Base-by-base conservation (phyloP, 2,888 invertebrate genomes). In the Torymus texanus region DNA sequence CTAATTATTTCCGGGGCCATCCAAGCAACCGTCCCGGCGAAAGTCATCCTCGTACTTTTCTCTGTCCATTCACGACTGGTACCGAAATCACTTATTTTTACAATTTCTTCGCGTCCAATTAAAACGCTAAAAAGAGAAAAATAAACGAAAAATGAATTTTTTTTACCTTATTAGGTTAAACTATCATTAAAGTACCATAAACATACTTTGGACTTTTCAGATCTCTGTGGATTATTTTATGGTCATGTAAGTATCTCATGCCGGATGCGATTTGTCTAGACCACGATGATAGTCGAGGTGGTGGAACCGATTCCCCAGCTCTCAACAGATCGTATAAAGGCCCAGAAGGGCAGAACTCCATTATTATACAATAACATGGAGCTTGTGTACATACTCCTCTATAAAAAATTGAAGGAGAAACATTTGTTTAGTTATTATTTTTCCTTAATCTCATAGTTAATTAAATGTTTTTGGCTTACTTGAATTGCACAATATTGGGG, bases 1-100 rank as follows among this genome's bases (percentile, higher is more conserved):
- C 98, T 94, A 84, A 99, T 98, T 59, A 99, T 96, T 92, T 99
- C 99, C 0, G 99, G 99, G 0, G 99, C 98, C 99, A 99, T 99
- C 99, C 99, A 99, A 0, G 98, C 97, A 0, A 98, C 97, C 0
- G 99, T 99, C 59, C 99, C 99, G 2, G 97, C 98, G 91, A 99
- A 99, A 82, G 97, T 96, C 99, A 99, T 99, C 87, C 97, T 95
- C 62, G 97, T 96, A 89, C 97, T 97, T 59, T 96, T 96, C 88
- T 98, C 96, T 90, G 97, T 97, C 96, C 97, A 97, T 86, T 97
- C 97, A 78, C 97, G 94, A 85, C 97, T 96, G 0, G 98, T 98
- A 21, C 99, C 99, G 90, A 99, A 99, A 91, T 99, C 99, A 85
- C 97, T 98, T 80, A 99, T 99, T 91, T 99, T 99, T 10, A 98